Evolutionary conservation across 2,888 invertebrate species (phyloP).

Genomic region (Onthophagus sagittarius): DNA sequence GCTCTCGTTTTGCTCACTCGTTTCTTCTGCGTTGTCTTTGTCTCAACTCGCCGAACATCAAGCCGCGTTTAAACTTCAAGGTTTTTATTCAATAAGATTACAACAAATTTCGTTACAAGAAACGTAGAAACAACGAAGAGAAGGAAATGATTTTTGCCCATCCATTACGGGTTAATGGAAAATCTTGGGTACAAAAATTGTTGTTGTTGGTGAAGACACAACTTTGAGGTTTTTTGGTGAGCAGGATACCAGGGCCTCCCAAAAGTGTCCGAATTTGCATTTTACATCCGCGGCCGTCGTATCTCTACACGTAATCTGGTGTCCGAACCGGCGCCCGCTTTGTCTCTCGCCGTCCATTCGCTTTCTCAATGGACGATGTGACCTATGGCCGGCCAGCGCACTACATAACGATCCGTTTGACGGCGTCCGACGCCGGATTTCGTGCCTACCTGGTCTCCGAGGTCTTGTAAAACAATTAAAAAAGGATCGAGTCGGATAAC

Average conservation of each 20-base stretch:
- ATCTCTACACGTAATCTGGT: not conserved
- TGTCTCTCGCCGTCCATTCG: not conserved
- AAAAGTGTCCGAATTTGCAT: not conserved
- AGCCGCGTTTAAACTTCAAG: not conserved
- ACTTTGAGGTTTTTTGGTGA: not conserved
- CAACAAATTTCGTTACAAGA: too few relatives aligned
- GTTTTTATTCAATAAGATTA: too few relatives aligned
- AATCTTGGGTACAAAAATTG: not conserved
- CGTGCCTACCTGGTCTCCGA: slow-evolving; percentile 5
- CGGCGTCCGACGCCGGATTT: not conserved
- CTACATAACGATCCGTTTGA: not conserved
- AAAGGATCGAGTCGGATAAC: slow-evolving; percentile 8
- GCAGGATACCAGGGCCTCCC: not conserved
- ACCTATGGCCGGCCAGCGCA: not conserved
- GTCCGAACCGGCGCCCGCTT: not conserved
- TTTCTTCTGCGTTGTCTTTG: not conserved
- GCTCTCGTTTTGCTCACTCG: slow-evolving; percentile 31
- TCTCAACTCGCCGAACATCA: not conserved
- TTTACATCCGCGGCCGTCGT: not conserved
- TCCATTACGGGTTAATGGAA: not conserved
- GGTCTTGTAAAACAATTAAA: slow-evolving; percentile 10
- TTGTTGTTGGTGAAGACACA: not conserved
- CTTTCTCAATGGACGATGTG: not conserved
- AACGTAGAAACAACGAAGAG: too few relatives aligned
- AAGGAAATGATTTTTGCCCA: not conserved